These are phyloP conservation scores for Elaphurus davidianus DNA, from an alignment of 2,113 vertebrate species.

Conservation along the genomic window DNA sequence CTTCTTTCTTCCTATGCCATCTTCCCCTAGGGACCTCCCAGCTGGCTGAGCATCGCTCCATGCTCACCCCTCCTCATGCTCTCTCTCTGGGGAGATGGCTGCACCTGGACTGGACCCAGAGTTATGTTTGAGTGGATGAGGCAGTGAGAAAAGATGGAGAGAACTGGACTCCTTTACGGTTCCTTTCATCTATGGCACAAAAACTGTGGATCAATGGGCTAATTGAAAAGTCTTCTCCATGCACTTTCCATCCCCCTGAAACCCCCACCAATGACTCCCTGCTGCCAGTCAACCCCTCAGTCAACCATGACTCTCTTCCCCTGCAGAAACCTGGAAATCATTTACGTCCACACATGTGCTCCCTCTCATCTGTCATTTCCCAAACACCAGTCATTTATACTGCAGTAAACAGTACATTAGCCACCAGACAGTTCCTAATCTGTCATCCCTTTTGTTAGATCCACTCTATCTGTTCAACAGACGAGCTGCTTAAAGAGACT, in stretches of 20 bases:
- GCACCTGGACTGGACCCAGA: background rate
- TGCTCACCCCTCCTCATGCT: background rate
- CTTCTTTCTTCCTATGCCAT: background rate
- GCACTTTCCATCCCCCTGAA: background rate
- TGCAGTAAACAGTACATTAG: slow-evolving; percentile 81
- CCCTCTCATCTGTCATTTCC: slow-evolving; percentile 67
- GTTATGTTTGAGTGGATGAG: background rate
- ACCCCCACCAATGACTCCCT: background rate
- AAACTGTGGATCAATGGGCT: background rate
- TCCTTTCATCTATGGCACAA: background rate
- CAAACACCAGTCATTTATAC: slow-evolving; percentile 77
- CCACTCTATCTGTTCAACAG: slow-evolving; percentile 70
- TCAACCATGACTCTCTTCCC: background rate
- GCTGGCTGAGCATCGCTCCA: background rate
- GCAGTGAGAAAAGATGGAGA: background rate
- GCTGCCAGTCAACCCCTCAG: background rate
- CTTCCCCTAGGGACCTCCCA: background rate
- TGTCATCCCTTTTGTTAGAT: slow-evolving; percentile 78
- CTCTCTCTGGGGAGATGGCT: background rate
- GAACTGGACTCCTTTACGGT: background rate
- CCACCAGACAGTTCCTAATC: slow-evolving; percentile 76
- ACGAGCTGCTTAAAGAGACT: slow-evolving; percentile 55
- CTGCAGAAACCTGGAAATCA: slow-evolving; percentile 51
- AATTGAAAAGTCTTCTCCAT: background rate
- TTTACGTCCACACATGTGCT: background rate